These are phyloP conservation scores for Tetrapedia diversipes DNA, from an alignment of 2,888 invertebrate species.

Conservation along the genomic window DNA sequence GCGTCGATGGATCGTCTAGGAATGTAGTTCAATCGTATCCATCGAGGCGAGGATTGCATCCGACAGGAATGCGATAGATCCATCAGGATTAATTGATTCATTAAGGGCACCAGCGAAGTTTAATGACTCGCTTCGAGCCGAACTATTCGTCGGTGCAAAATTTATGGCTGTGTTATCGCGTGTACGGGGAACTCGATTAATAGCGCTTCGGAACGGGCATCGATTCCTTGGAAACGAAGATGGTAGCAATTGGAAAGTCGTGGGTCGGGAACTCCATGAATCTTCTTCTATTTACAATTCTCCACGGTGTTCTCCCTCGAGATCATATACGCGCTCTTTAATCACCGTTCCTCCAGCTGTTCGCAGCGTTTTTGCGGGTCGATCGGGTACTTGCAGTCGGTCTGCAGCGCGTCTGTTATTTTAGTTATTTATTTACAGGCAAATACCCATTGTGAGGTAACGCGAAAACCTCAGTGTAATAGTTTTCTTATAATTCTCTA, in stretches of 20 bases:
- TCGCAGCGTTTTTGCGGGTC: neutral
- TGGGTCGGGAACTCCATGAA: too few relatives aligned
- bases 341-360: neutral
- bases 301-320: too few relatives aligned
- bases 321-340: conserved; percentile 3
- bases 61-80: conserved; percentile 53
- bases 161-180: conserved; percentile 8
- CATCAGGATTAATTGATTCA: conserved; percentile 63
- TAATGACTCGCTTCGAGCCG: conserved; percentile 44
- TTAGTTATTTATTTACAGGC: too few relatives aligned
- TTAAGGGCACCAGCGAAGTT: conserved; percentile 50
- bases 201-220: neutral
- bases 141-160: conserved; percentile 13
- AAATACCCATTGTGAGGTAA: too few relatives aligned
- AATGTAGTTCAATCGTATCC: conserved; percentile 53
- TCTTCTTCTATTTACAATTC: too few relatives aligned
- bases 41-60: conserved; percentile 17
- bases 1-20: conserved; percentile 27
- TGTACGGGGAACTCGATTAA: neutral
- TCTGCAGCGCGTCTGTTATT: neutral
- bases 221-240: neutral
- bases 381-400: neutral
- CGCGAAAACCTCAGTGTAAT: too few relatives aligned
- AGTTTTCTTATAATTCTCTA: too few relatives aligned
- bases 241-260: too few relatives aligned